Base-by-base conservation (phyloP, 2,888 invertebrate species). In the Chalcis sispes region DNA sequence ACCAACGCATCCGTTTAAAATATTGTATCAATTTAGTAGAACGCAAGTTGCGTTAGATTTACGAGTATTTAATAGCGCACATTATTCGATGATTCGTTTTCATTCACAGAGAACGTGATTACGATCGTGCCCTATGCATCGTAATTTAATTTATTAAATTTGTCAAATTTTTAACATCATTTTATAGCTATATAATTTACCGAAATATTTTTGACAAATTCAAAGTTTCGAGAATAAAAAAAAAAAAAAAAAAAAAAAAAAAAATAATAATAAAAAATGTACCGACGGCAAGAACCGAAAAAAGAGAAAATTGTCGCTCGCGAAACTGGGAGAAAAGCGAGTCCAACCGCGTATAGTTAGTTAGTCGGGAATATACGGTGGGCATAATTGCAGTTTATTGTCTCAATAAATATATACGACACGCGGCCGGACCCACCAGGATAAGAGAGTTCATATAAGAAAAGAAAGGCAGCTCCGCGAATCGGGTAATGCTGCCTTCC, bases 361-460 rank as follows among this genome's bases (percentile, higher is more conserved):
- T 87, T 86, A 84, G 80, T 80, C 79, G 80, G 82, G 61, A n/a
- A 2, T 59, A 50, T 81, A 81, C 81, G 81, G 80, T 80, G 79
- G 81, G 72, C 83, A 83, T 87, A 86, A 87, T 87, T 87, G 84
- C 86, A 83, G 82, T 87, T 87, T 87, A 87, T 86, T 85, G 87
- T 87, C 84, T 80, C 85, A 84, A 87, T 87, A 87, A 86, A 87
- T 84, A 85, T 84, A 85, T 83, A 85, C 80, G 83, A 84, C 81
- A 84, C 81, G 80, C 77, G 73, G 73, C 61, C 62, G 36, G 32
- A 7, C 10, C 27, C 1, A 5, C 50, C 8, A 32, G 18, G 54
- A 56, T 56, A 56, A 23, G 20, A n/a, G 42, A 15, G n/a, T 20
- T 18, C 42, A 3, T n/a, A 42, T 50, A 50, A 3, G 50, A 46